Base-by-base conservation (phyloP, 2,797 vertebrate species). In the Acanthopagrus latus region DNA sequence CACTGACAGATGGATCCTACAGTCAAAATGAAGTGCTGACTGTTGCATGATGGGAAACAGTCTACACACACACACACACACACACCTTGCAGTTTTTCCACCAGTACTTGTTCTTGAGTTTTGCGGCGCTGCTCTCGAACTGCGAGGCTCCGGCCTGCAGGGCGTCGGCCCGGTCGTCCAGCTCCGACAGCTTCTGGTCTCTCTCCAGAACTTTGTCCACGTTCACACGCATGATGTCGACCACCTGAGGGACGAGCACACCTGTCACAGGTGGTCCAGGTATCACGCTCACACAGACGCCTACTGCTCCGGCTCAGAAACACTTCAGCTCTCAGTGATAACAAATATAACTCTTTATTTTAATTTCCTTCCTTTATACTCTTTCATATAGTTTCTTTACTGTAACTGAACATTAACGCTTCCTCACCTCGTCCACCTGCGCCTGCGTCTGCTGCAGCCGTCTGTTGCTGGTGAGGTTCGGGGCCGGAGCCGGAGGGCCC, bases 21-120 rank as follows among this genome's bases (percentile, higher is more conserved):
- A 29, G 25, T 63, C 18, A 8, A 18, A 0, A n/a, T 25, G 33
- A 13, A 12, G 8, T 7, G 12, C 54, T 48, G 57, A 48, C 63
- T 2, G 29, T 43, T 59, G 69, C 69, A 63, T 47, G 21, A 46
- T 69, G 58, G 79, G 64, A 63, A 33, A 71, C 14, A 8, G 25
- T 5, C n/a, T 25, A 27, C 27, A 27, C 14, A 29, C 4, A n/a
- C 1, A 17, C 86, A 29, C 4, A 18, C 51, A 3, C 1, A 17
- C 86, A 20, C 60, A 98, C 97, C 96, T 97, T 98, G 90, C 93
- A 95, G 91, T 98, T 97, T 80, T 97, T 98, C 97, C 97, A 97
- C 96, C 96, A 98, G 91, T 97, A 98, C 92, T 97, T 98, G 91
- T 97, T 97, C 88, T 98, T 97, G 43, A 98, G 95, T 78, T 97